Conservation (phyloP, 2,113 vertebrate genomes). For the Hemiprocne comata region DNA sequence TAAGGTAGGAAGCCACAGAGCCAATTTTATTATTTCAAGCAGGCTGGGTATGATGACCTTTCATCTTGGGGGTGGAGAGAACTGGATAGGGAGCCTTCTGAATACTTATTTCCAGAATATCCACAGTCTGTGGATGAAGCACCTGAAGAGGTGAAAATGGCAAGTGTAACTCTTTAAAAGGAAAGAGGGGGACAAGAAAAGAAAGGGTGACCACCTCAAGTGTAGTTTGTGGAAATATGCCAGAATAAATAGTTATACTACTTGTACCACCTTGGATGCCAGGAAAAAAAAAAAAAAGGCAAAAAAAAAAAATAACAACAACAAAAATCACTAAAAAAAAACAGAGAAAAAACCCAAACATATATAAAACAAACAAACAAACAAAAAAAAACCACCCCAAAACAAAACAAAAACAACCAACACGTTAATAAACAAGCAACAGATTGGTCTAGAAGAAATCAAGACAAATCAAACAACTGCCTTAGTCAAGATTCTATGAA, state of each 20-base stretch:
- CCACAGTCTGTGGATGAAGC: rapidly evolving
- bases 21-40: background rate
- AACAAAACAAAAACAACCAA: too few relatives aligned
- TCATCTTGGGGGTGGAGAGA: background rate
- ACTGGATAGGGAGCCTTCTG: background rate
- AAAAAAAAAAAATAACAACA: background rate
- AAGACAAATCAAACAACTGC: background rate
- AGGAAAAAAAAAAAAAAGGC: background rate
- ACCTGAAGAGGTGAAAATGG: background rate
- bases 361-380: too few relatives aligned
- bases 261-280: background rate
- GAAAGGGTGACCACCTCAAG: background rate
- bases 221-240: background rate
- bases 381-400: too few relatives aligned
- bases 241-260: background rate
- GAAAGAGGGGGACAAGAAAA: background rate
- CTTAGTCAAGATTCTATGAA: background rate
- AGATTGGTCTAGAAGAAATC: background rate
- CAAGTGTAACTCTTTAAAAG: background rate
- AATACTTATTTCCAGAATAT: background rate
- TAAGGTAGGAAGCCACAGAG: background rate
- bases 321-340: too few relatives aligned
- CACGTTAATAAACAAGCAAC: background rate
- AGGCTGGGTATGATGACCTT: background rate
- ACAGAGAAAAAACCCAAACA: too few relatives aligned